Conservation (phyloP, 2,888 invertebrate species). For the Callyntrura sp. region DNA sequence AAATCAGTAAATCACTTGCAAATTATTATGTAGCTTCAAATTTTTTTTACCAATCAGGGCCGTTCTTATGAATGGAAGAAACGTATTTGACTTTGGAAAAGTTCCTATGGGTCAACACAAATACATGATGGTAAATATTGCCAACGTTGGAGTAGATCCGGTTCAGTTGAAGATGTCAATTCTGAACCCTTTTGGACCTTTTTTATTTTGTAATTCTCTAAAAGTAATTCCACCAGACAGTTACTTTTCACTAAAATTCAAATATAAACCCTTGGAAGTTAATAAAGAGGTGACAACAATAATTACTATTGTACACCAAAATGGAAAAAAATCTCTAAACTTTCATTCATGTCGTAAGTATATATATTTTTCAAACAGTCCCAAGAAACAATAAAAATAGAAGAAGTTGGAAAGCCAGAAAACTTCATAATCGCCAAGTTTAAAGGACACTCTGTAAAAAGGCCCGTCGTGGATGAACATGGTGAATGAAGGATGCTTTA, state of each 20-base stretch:
- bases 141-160: constrained; percentile 67
- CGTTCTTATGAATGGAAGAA: constrained; percentile 64
- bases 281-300: constrained; percentile 56
- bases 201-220: constrained; percentile 78
- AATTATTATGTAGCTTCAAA: background rate
- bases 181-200: constrained; percentile 81
- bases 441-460: constrained; percentile 24
- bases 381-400: constrained; percentile 72
- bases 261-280: constrained; percentile 64
- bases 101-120: constrained; percentile 65
- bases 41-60: constrained; percentile 42
- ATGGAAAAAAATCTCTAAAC: background rate
- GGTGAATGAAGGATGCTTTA: background rate
- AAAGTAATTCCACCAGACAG: constrained; percentile 71
- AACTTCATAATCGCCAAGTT: constrained; percentile 52
- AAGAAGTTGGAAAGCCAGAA: constrained; percentile 49
- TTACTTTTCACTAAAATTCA: constrained; percentile 77
- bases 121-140: constrained; percentile 71
- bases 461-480: background rate
- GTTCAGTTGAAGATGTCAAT: constrained; percentile 75
- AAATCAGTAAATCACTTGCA: too few relatives aligned
- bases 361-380: constrained; percentile 65
- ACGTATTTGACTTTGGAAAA: constrained; percentile 73
- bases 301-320: background rate
- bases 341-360: too few relatives aligned